Conservation (phyloP, 1,140 invertebrate species). For the Polypedilum vanderplanki region DNA sequence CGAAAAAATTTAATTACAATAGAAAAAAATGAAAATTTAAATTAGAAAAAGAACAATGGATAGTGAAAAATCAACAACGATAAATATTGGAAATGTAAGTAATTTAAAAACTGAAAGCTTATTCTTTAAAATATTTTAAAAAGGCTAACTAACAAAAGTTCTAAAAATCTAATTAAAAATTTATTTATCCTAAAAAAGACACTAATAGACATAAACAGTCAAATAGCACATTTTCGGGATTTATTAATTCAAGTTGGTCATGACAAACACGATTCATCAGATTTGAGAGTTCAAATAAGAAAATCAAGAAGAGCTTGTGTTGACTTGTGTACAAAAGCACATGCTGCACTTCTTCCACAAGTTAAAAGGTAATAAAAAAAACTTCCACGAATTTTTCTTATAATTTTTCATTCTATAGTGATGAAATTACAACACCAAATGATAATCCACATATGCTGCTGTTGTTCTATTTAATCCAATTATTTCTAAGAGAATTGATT, state of each 20-base stretch:
- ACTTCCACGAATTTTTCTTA: neutral
- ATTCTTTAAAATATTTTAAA: too few species aligned
- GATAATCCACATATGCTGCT: slow-evolving; percentile 82
- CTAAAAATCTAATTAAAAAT: too few species aligned
- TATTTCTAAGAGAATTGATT: slow-evolving; percentile 75
- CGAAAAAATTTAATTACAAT: too few species aligned
- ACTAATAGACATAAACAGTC: slow-evolving; percentile 81
- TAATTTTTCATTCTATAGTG: neutral
- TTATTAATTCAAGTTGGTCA: slow-evolving; percentile 81
- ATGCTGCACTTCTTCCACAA: slow-evolving; percentile 67
- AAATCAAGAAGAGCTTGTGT: slow-evolving; percentile 74
- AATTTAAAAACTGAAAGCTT: too few species aligned
- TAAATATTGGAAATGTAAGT: too few species aligned
- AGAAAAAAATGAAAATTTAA: too few species aligned
- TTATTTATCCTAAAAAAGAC: slow-evolving; percentile 44
- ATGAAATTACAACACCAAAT: neutral
- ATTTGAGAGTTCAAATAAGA: slow-evolving; percentile 77
- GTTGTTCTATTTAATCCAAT: slow-evolving; percentile 78
- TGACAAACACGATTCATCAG: slow-evolving; percentile 66
- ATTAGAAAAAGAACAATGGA: too few species aligned
- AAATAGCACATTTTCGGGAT: slow-evolving; percentile 79
- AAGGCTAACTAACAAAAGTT: too few species aligned
- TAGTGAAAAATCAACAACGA: too few species aligned
- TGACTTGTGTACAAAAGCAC: slow-evolving; percentile 74
- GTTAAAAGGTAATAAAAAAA: slow-evolving; percentile 59